Percentiles rank a stretch among this genome's conserved stretches.
phyloP scores from a whole-genome alignment of 2,113 vertebrate genomes.

The Chaenocephalus aceratus region DNA sequence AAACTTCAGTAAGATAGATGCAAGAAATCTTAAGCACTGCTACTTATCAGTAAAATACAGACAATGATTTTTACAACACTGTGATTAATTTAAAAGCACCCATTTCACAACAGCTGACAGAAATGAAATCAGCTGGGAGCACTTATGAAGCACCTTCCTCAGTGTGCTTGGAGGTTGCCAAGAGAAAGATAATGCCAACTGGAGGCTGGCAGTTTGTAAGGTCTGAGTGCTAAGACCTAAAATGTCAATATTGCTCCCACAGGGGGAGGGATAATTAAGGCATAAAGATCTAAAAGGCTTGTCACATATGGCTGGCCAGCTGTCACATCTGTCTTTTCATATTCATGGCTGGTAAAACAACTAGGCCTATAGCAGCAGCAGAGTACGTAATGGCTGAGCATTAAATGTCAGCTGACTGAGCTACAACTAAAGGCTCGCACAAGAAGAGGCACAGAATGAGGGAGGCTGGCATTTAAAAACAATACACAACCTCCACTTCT shows the following conservation, averaged over 20 bases:
- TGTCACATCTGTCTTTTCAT: slow-evolving; percentile 71
- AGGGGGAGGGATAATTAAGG: slow-evolving; percentile 67
- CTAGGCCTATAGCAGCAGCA: slow-evolving; percentile 31
- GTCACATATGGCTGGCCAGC: slow-evolving; percentile 76
- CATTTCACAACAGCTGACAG: slow-evolving; percentile 23
- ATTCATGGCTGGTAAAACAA: slow-evolving; percentile 52
- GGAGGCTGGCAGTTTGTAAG: slow-evolving; percentile 69
- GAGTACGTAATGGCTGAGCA: slow-evolving; percentile 48
- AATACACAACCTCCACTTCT: slow-evolving; percentile 59
- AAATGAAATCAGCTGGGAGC: slow-evolving; percentile 30
- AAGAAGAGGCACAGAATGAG: slow-evolving; percentile 26
- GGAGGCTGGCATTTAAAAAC: slow-evolving; percentile 71
- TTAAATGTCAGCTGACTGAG: slow-evolving; percentile 77
- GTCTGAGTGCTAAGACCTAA: slow-evolving; percentile 64
- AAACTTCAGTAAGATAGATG: slow-evolving; percentile 12
- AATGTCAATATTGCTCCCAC: slow-evolving; percentile 72
- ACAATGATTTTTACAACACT: slow-evolving; percentile 31
- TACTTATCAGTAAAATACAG: slow-evolving; percentile 32
- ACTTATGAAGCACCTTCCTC: slow-evolving; percentile 42
- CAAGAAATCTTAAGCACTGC: background rate
- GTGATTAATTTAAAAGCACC: slow-evolving; percentile 23
- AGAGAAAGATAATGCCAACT: slow-evolving; percentile 64
- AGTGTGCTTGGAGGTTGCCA: slow-evolving; percentile 52
- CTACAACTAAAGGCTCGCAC: slow-evolving; percentile 50
- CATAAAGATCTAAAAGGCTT: slow-evolving; percentile 67